phyloP scores from a whole-genome alignment of 2,888 invertebrate genomes.

The Branchellion lobata region DNA sequence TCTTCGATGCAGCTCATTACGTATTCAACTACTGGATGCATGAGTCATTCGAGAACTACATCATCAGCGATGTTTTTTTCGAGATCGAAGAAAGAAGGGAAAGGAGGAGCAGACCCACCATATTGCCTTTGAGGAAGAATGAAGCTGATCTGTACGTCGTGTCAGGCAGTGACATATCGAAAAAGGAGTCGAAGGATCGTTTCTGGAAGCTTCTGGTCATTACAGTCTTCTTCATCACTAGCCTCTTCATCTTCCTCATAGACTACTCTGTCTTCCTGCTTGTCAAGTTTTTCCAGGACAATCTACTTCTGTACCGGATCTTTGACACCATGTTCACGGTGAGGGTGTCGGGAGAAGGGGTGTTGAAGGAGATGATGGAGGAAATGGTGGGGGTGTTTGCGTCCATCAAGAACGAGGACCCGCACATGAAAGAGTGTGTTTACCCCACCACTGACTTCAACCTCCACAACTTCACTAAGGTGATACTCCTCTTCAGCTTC shows the following conservation, averaged over 20 bases:
- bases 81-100: conserved; percentile 3
- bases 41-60: background rate
- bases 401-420: background rate
- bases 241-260: no score
- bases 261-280: no score
- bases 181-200: background rate
- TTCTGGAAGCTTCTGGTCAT: no score
- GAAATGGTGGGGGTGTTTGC: background rate
- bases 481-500: background rate
- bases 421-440: background rate
- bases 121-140: conserved; percentile 28
- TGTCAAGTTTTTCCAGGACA: no score
- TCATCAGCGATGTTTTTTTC: background rate
- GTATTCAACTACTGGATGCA: background rate
- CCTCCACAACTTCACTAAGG: no score
- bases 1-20: background rate
- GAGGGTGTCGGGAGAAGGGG: background rate
- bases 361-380: background rate
- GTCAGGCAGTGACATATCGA: background rate
- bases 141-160: conserved; percentile 12
- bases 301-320: no score
- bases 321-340: no score
- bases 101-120: conserved; percentile 26
- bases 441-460: no score
- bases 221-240: no score